Percentiles rank a stretch among this genome's conserved stretches.
These are phyloP conservation scores for Circaetus cinerascens DNA, from an alignment of 2,113 vertebrate species.

Conservation along the genomic window DNA sequence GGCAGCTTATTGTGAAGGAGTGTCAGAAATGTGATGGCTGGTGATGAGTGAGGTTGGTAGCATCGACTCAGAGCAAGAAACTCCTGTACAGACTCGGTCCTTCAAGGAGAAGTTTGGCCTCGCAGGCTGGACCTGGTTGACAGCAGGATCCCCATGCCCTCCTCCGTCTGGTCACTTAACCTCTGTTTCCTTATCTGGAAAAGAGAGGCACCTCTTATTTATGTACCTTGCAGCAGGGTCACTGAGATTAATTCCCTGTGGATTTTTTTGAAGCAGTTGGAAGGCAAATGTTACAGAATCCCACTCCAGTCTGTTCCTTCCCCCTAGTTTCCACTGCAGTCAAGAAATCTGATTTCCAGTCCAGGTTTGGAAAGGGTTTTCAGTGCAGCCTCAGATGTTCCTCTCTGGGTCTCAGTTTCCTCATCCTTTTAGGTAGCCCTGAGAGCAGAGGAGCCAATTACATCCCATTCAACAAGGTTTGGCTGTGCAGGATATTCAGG, in stretches of 20 bases:
- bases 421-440: background rate
- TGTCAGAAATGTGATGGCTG: background rate
- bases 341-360: background rate
- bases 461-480: background rate
- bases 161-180: background rate
- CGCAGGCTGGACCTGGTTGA: background rate
- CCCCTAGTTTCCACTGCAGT: background rate
- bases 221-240: background rate
- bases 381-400: background rate
- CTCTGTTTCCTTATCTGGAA: background rate
- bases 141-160: background rate
- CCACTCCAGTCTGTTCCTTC: background rate
- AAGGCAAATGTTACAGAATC: background rate
- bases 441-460: background rate
- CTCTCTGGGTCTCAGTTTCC: background rate
- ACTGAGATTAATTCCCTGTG: background rate
- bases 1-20: background rate
- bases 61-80: background rate
- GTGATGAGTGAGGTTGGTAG: background rate
- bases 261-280: background rate
- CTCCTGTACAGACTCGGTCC: accelerated
- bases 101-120: background rate
- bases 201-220: background rate
- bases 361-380: background rate
- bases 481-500: background rate